Conservation (phyloP, 2,113 vertebrate species). For the Anarrhichthys ocellatus region DNA sequence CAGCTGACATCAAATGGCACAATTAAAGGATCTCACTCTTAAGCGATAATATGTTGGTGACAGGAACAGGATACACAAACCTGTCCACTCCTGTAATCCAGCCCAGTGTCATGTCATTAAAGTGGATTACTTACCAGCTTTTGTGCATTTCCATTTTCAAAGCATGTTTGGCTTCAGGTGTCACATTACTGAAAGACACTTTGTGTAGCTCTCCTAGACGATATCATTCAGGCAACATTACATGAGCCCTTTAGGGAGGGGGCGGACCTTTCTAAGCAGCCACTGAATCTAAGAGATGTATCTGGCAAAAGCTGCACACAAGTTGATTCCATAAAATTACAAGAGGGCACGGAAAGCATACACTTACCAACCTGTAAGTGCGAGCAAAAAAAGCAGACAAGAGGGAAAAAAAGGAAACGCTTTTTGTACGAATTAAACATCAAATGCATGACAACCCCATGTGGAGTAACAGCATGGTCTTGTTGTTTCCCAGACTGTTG, state of each 20-base stretch:
- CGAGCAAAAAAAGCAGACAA: not conserved
- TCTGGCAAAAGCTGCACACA: conserved; percentile 13
- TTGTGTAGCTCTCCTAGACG: not conserved
- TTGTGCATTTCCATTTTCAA: not conserved
- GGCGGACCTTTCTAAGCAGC: not conserved
- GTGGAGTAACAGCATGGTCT: conserved; percentile 31
- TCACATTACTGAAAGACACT: not conserved
- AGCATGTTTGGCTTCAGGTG: not conserved
- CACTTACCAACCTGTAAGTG: not conserved
- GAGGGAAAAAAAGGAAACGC: conserved; percentile 1
- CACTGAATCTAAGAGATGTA: not conserved
- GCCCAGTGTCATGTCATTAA: not conserved
- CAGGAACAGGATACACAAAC: not conserved
- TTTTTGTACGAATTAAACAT: conserved; percentile 48
- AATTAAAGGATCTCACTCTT: conserved; percentile 16
- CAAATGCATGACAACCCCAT: conserved; percentile 48
- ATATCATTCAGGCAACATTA: not conserved
- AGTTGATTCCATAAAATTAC: conserved; percentile 36
- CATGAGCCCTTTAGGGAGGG: not conserved
- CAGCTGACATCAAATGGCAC: not conserved
- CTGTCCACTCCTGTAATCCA: not conserved
- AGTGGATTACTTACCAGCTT: not conserved
- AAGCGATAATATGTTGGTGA: not conserved
- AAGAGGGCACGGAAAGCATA: not conserved
- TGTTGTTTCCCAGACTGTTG: conserved; percentile 22